Evolutionary conservation across 2,797 vertebrate genomes (phyloP).

Genomic region (Oreortyx pictus): DNA sequence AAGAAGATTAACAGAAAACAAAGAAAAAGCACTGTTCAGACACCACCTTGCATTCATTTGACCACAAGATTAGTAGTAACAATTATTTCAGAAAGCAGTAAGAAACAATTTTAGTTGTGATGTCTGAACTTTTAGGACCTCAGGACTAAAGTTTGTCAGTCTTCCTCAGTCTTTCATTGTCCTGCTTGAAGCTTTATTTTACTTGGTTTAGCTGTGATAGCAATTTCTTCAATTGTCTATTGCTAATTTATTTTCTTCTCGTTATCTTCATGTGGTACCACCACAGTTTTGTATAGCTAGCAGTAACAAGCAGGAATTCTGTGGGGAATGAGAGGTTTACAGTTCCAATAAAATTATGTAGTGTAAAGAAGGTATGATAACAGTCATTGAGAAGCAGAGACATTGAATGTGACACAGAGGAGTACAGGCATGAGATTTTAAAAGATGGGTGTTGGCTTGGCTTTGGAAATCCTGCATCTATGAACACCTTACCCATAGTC

Average conservation of each 20-base stretch:
- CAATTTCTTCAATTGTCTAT: slow-evolving; percentile 14
- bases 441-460: not conserved
- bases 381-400: not conserved
- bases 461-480: not conserved
- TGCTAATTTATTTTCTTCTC: slow-evolving; percentile 13
- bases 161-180: not conserved
- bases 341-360: not conserved
- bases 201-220: not conserved
- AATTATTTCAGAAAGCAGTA: not conserved
- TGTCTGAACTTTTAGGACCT: not conserved
- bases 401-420: rapidly evolving
- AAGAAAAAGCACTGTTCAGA: not conserved
- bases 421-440: too few species aligned
- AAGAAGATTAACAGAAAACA: not conserved
- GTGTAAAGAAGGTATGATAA: not conserved
- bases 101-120: not conserved
- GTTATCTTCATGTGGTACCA: not conserved
- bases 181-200: not conserved
- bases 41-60: not conserved
- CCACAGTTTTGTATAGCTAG: not conserved
- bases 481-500: rapidly evolving
- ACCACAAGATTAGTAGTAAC: not conserved
- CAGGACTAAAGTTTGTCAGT: not conserved
- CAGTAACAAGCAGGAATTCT: not conserved
- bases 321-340: not conserved